These are phyloP conservation scores for Halcyon senegalensis DNA, from an alignment of 2,113 vertebrate species.

Conservation along the genomic window DNA sequence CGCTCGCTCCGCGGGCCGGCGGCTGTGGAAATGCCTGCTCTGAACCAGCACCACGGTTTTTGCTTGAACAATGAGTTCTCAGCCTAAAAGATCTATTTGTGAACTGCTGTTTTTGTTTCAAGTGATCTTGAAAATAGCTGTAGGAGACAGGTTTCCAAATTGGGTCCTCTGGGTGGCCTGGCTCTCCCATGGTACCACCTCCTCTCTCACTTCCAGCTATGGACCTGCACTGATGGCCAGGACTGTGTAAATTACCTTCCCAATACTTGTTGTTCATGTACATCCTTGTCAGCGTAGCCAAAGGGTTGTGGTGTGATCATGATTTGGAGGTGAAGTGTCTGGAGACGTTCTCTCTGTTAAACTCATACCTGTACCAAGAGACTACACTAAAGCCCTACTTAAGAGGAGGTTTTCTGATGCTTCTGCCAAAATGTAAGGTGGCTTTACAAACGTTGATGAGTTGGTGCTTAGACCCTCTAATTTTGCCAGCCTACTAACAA, in stretches of 20 bases:
- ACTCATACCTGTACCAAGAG: not conserved
- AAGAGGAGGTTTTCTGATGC: not conserved
- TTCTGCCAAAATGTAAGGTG: not conserved
- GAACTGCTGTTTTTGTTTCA: not conserved
- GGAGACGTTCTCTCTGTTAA: not conserved
- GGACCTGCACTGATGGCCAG: not conserved
- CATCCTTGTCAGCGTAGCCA: not conserved
- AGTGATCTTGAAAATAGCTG: not conserved
- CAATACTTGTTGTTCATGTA: rapidly evolving
- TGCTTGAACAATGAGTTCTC: not conserved
- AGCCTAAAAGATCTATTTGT: not conserved
- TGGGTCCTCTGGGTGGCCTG: not conserved
- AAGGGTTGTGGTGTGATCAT: not conserved
- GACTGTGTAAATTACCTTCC: not conserved
- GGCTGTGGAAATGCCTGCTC: not conserved
- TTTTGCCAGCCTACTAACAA: not conserved
- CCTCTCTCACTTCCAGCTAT: not conserved
- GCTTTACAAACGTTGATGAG: not conserved
- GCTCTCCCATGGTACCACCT: not conserved
- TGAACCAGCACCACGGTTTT: not conserved
- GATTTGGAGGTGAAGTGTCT: not conserved
- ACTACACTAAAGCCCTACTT: not conserved
- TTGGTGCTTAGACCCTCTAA: not conserved
- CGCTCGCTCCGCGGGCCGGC: rapidly evolving
- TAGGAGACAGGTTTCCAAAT: not conserved